phyloP scores from a whole-genome alignment of 2,797 vertebrate genomes.

The Lindbergichthys nudifrons region DNA sequence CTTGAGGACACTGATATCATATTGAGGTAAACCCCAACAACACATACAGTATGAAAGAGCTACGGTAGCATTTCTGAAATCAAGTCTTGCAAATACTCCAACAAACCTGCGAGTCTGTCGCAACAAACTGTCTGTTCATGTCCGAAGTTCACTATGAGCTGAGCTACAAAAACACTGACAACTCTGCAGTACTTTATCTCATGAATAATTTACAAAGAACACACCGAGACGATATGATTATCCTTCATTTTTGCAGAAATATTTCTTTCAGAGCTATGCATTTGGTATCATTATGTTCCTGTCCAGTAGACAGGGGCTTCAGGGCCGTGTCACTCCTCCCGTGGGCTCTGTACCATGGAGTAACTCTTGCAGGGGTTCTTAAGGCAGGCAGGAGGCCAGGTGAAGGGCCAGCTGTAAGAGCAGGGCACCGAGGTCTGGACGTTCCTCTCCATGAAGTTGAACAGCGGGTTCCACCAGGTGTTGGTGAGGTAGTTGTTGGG shows the following conservation, averaged over 20 bases:
- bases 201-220: conserved; percentile 72
- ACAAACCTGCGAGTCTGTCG: conserved; percentile 34
- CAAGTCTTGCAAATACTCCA: conserved; percentile 45
- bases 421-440: conserved; percentile 93
- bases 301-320: conserved; percentile 24
- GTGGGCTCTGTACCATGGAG: conserved; percentile 92
- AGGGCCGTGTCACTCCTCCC: conserved; percentile 77
- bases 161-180: conserved; percentile 36
- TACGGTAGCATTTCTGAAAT: conserved; percentile 42
- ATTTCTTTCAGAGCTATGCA: conserved; percentile 31
- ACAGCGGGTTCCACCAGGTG: conserved; percentile 98
- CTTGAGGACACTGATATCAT: conserved; percentile 65
- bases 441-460: conserved; percentile 96
- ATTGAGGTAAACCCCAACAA: conserved; percentile 60
- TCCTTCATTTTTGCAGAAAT: conserved; percentile 37
- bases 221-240: conserved; percentile 39
- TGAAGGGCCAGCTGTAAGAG: conserved; percentile 94
- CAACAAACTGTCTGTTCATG: conserved; percentile 32
- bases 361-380: conserved; percentile 97
- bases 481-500: conserved; percentile 96
- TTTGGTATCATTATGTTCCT: conserved; percentile 44
- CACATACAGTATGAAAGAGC: conserved; percentile 45
- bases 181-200: conserved; percentile 30
- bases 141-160: conserved; percentile 31
- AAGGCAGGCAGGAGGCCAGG: conserved; percentile 95